A percentile compares a stretch with the other conserved stretches of the same genome.
Conservation (phyloP, 2,113 vertebrate species). For the Ceyx cyanopectus region DNA sequence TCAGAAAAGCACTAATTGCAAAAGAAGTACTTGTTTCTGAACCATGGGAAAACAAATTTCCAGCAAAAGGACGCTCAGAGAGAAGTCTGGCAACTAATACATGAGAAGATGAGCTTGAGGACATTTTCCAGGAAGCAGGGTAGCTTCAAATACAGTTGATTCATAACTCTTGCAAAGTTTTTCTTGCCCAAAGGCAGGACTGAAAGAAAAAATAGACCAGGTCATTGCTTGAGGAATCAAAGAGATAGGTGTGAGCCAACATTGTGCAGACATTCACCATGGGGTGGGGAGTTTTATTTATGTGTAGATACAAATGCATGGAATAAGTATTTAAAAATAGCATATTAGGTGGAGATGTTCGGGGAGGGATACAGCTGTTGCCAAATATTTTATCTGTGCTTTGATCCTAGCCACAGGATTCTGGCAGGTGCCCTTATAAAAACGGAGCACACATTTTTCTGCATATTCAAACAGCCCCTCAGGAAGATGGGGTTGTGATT, state of each 20-base stretch:
- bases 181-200: not conserved
- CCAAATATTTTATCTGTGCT: constrained; percentile 16
- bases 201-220: constrained; percentile 15
- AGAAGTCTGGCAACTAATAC: not conserved
- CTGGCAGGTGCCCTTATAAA: constrained; percentile 5
- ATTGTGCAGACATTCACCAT: not conserved
- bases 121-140: constrained; percentile 4
- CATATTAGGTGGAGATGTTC: not conserved
- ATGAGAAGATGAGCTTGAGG: not conserved
- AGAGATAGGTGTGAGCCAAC: not conserved
- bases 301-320: not conserved
- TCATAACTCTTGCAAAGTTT: not conserved
- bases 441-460: not conserved
- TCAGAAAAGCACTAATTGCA: not conserved
- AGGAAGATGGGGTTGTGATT: not conserved
- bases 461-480: not conserved
- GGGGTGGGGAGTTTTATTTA: not conserved
- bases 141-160: not conserved
- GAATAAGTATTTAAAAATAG: constrained; percentile 30
- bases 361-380: not conserved
- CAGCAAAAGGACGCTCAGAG: not conserved
- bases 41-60: not conserved
- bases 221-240: not conserved
- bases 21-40: not conserved
- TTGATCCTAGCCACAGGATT: not conserved